A percentile compares a stretch with the other conserved stretches of the same genome.
These are phyloP conservation scores for Drosophila rubida DNA, from an alignment of 2,888 invertebrate species.

Conservation along the genomic window DNA sequence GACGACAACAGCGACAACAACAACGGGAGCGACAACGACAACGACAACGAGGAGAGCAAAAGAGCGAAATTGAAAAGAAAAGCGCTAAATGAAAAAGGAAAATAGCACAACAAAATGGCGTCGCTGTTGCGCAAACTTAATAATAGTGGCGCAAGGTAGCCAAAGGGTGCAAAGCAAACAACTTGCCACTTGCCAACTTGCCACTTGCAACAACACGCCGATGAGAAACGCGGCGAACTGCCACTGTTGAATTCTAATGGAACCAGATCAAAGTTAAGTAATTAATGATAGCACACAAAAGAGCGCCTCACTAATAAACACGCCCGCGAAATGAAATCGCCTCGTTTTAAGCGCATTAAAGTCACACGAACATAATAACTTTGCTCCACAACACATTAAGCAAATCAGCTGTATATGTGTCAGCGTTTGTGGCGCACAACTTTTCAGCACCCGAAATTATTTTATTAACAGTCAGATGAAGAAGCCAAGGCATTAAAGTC, in stretches of 20 bases:
- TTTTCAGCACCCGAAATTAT: no score
- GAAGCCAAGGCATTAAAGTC: no score
- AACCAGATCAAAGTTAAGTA: background rate
- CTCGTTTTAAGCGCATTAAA: no score
- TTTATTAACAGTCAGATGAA: no score
- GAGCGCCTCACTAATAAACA: background rate
- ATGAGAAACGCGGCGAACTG: background rate
- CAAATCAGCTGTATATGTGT: no score
- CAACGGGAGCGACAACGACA: background rate
- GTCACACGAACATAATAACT: no score
- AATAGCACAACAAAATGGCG: constrained; percentile 44
- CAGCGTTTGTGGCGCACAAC: no score
- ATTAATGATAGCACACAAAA: background rate
- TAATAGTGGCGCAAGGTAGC: constrained; percentile 40
- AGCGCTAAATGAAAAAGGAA: constrained; percentile 6
- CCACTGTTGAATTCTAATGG: background rate
- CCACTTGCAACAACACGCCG: background rate
- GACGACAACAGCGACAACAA: background rate
- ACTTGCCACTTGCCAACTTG: constrained; percentile 35
- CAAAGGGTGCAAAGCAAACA: constrained; percentile 5
- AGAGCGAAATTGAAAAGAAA: constrained; percentile 6
- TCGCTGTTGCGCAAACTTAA: constrained; percentile 40
- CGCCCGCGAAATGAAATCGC: no score
- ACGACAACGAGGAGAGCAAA: background rate
- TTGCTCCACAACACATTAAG: no score